These are phyloP conservation scores for Gambusia affinis DNA, from an alignment of 2,113 vertebrate species.

Conservation along the genomic window DNA sequence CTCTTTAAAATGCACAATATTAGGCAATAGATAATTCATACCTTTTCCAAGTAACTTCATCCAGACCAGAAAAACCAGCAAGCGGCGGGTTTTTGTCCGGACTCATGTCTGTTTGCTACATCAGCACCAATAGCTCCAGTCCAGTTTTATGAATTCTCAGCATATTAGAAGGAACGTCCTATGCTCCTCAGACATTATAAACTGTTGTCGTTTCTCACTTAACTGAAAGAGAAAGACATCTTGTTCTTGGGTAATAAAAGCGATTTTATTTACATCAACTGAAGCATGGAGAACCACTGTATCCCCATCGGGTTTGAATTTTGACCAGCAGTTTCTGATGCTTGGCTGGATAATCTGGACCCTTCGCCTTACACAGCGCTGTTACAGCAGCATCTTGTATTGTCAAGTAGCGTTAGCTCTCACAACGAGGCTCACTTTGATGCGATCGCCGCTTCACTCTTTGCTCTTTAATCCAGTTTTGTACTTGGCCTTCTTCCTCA, in stretches of 20 bases:
- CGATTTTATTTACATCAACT: slow-evolving; percentile 21
- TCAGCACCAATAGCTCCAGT: not conserved
- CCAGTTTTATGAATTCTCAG: slow-evolving; percentile 30
- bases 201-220: slow-evolving; percentile 54
- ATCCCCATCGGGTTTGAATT: slow-evolving; percentile 41
- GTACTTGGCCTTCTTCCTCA: slow-evolving; percentile 65
- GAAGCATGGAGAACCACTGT: slow-evolving; percentile 34
- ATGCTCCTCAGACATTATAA: slow-evolving; percentile 38
- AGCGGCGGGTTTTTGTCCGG: no score
- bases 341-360: slow-evolving; percentile 70
- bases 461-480: slow-evolving; percentile 75
- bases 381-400: slow-evolving; percentile 76
- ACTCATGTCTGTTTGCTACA: no score
- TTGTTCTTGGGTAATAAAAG: slow-evolving; percentile 53
- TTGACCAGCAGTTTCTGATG: slow-evolving; percentile 72
- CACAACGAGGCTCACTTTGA: slow-evolving; percentile 68
- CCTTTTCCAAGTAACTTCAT: no score
- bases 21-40: no score
- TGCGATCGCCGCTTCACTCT: slow-evolving; percentile 67
- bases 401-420: slow-evolving; percentile 80
- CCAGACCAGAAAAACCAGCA: no score
- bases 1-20: no score
- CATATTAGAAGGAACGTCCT: slow-evolving; percentile 44
- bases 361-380: slow-evolving; percentile 55
- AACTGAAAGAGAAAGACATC: slow-evolving; percentile 66